phyloP scores from a whole-genome alignment of 2,797 vertebrate species.

The Eurystomus glaucurus region DNA sequence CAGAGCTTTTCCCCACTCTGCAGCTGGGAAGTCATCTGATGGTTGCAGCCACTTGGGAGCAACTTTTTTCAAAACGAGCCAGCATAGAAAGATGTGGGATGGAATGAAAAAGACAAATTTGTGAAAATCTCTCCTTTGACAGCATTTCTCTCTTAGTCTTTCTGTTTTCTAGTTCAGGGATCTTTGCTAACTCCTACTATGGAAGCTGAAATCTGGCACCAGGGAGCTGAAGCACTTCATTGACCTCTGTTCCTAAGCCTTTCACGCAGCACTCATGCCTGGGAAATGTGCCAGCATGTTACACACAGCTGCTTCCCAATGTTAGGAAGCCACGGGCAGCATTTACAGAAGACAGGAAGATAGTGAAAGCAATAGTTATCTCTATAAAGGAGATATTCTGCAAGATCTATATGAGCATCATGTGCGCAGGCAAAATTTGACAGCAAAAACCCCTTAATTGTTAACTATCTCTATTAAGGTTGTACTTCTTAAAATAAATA shows the following conservation, averaged over 20 bases:
- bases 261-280: not conserved
- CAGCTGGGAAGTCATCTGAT: not conserved
- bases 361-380: not conserved
- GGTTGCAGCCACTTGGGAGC: not conserved
- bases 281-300: slow-evolving; percentile 2
- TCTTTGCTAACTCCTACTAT: not conserved
- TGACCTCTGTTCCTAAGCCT: not conserved
- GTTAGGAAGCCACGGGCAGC: not conserved
- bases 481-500: not conserved
- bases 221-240: not conserved
- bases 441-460: not conserved
- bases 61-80: not conserved
- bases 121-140: not conserved
- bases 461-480: not conserved
- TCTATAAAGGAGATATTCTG: not conserved
- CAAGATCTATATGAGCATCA: rapidly evolving
- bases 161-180: not conserved
- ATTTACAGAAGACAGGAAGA: not conserved
- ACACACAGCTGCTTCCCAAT: not conserved
- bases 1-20: not conserved
- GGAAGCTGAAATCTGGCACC: not conserved
- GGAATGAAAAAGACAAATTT: not conserved
- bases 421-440: not conserved
- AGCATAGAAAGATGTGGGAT: not conserved
- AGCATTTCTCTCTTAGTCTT: not conserved